Percentiles rank a stretch among this genome's conserved stretches.
Evolutionary conservation across 2,888 invertebrate species (phyloP).

Genomic region (Hyposoter dolosus): DNA sequence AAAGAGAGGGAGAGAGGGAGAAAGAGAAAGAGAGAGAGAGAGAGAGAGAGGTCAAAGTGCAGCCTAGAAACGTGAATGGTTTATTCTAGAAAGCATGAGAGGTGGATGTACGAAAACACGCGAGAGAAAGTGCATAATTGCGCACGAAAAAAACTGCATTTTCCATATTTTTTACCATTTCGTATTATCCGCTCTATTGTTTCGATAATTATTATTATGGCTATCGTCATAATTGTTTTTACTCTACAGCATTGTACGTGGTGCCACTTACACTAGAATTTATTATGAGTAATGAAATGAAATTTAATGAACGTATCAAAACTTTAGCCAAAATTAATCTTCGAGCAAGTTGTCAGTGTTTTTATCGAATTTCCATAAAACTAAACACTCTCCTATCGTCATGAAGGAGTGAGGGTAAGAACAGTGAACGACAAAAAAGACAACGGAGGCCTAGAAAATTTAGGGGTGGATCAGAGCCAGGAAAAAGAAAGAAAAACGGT

Average conservation of each 20-base stretch:
- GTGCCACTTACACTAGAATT: no score
- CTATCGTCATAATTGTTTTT: neutral
- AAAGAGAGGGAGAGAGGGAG: conserved; percentile 42
- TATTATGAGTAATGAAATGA: no score
- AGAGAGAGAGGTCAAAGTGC: conserved; percentile 18
- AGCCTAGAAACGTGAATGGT: conserved; percentile 50
- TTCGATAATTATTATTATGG: conserved; percentile 1
- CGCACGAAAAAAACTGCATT: conserved; percentile 30
- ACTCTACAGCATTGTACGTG: no score
- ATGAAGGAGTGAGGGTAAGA: neutral
- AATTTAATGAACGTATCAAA: conserved; percentile 19
- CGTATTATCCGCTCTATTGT: neutral
- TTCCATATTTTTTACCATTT: neutral
- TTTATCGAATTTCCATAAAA: no score
- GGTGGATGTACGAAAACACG: conserved; percentile 9
- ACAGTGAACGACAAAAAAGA: conserved; percentile 34
- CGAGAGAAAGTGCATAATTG: conserved; percentile 18
- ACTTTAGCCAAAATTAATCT: conserved; percentile 3
- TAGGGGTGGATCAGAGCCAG: conserved; percentile 80
- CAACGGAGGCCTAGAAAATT: conserved; percentile 63
- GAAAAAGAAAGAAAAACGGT: conserved; percentile 77
- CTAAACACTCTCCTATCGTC: no score
- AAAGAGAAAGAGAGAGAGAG: conserved; percentile 64
- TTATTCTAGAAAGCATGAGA: conserved; percentile 58
- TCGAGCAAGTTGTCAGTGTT: no score